phyloP scores from a whole-genome alignment of 23 tunicate genomes.

The Styela plicata region DNA sequence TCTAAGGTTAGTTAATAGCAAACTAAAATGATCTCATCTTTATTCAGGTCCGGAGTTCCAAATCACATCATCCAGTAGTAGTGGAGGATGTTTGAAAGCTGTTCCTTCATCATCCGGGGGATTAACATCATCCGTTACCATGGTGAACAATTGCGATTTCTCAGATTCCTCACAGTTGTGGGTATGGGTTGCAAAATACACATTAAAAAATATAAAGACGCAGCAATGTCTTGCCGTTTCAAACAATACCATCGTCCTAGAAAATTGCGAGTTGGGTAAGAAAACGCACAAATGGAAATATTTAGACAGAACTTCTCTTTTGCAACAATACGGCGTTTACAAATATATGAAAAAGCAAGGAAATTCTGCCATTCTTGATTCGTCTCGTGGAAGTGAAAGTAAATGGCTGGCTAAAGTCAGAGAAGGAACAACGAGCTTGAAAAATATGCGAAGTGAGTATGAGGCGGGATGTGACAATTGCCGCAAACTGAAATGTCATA shows the following conservation, averaged over 20 bases:
- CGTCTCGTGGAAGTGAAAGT: conserved; percentile 28
- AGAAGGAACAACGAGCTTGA: conserved; percentile 49
- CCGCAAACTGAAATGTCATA: too few relatives aligned
- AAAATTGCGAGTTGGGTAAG: conserved; percentile 41
- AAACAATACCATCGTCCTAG: conserved; percentile 31
- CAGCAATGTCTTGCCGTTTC: conserved; percentile 50
- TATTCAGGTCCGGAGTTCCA: conserved; percentile 73
- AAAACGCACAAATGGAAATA: conserved; percentile 27
- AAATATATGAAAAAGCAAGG: conserved; percentile 3
- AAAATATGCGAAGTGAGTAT: conserved; percentile 62
- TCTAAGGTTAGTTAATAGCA: too few relatives aligned
- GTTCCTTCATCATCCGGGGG: conserved; percentile 1
- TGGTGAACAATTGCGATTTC: conserved; percentile 20
- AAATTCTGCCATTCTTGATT: not conserved
- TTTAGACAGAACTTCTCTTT: not conserved
- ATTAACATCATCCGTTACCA: conserved; percentile 6
- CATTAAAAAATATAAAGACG: conserved; percentile 35
- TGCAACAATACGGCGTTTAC: not conserved
- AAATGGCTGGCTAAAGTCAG: conserved; percentile 67
- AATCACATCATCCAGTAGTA: conserved; percentile 34
- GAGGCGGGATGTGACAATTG: not conserved
- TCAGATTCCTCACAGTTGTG: conserved; percentile 44
- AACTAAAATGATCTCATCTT: too few relatives aligned
- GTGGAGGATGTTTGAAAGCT: conserved; percentile 45
- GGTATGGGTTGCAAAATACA: conserved; percentile 66